Base-by-base conservation (phyloP, 2,113 vertebrate species). In the Hydrochoerus hydrochaeris region DNA sequence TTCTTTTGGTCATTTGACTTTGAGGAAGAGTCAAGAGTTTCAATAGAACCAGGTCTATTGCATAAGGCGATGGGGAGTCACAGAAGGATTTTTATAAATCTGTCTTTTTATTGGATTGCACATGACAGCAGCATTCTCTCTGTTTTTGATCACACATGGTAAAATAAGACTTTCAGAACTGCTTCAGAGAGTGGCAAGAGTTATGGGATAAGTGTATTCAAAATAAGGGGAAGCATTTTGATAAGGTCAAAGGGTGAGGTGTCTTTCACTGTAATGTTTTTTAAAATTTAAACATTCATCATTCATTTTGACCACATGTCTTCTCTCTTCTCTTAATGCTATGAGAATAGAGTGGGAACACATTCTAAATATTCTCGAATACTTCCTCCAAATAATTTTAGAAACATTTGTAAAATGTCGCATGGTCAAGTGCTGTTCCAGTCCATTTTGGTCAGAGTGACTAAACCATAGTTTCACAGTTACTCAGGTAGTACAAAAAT, bases 401-500 rank as follows among this genome's bases (percentile, higher is more conserved):
- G 26, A 67, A 41, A 35, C 77, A 84, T 78, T 78, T 73, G 17
- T 30, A 85, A 11, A 82, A 1, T 41, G 11, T 38, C 71, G 69
- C 49, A 28, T 63, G 20, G 13, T 84, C 84, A 89, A 81, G 30
- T 69, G 30, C 28, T 41, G 26, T 17, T 87, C 30, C 57, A 3
- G 10, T 90, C 84, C 80, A 10, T 35, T 91, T 95, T 81, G 28
- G n/a, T 87, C 44, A 41, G 11, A 19, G 67, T 57, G 52, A 81
- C 62, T 89, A 60, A 95, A 57, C 54, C 49, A 90, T 17, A 62
- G 87, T 82, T 97, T 85, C 78, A 85, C 20, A 60, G 38, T 92
- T 90, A 85, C 32, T 92, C 22, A 14, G 35, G 19, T 11, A 63
- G 10, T 73, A 58, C 65, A 80, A 69, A 84, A 28, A 4, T 73